phyloP scores from a whole-genome alignment of 2,797 vertebrate genomes.

The Petrocephalus sullivani region DNA sequence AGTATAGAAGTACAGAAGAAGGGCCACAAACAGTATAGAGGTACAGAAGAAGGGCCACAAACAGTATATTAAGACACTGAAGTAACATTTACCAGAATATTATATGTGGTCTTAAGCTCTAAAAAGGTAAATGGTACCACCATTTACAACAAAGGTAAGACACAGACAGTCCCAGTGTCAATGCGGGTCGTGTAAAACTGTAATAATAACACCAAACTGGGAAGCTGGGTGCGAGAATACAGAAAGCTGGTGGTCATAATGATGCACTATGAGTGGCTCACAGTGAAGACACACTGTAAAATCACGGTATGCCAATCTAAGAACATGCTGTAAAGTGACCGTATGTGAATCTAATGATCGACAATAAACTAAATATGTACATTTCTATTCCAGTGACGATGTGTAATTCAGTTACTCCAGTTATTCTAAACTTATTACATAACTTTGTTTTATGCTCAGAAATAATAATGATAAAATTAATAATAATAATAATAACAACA shows the following conservation, averaged over 20 bases:
- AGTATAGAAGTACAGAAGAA: too few species aligned
- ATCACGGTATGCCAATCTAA: not conserved
- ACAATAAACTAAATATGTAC: not conserved
- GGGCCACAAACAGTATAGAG: too few species aligned
- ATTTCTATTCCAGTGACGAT: not conserved
- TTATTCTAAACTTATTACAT: not conserved
- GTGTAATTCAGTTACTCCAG: not conserved
- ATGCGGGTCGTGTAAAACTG: not conserved
- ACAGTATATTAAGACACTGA: not conserved
- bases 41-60: not conserved
- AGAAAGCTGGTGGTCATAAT: not conserved
- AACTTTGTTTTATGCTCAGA: not conserved
- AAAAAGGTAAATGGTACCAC: not conserved
- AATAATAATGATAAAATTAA: not conserved
- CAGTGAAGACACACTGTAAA: not conserved
- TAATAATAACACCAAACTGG: not conserved
- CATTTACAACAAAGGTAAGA: not conserved
- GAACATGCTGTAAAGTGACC: not conserved
- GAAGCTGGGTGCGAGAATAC: not conserved
- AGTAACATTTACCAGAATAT: not conserved
- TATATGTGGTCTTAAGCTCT: not conserved
- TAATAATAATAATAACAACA: not conserved
- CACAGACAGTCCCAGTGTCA: not conserved
- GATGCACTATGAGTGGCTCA: not conserved
- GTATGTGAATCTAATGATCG: not conserved